phyloP scores from a whole-genome alignment of 2,113 vertebrate genomes.

The Propithecus coquereli region DNA sequence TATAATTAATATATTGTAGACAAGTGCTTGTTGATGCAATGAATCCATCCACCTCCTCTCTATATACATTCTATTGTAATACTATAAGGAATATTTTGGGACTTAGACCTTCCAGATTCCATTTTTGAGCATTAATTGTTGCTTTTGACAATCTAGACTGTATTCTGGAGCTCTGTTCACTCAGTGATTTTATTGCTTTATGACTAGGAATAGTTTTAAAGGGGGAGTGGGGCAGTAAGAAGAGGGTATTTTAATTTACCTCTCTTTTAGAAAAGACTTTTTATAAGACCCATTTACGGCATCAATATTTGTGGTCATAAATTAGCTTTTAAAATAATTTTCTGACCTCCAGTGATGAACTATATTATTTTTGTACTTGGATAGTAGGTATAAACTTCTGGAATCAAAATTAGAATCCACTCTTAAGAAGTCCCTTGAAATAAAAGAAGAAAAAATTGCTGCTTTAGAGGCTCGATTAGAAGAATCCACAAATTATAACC shows the following conservation, averaged over 20 bases:
- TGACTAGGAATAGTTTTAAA: slow-evolving; percentile 20
- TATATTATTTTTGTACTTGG: slow-evolving; percentile 60
- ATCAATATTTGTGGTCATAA: slow-evolving; percentile 1
- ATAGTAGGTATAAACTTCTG: slow-evolving; percentile 92
- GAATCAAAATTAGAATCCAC: slow-evolving; percentile 97
- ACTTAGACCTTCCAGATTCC: not conserved
- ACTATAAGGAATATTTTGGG: not conserved
- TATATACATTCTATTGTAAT: not conserved
- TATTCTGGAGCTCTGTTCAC: not conserved
- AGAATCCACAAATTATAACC: slow-evolving; percentile 97
- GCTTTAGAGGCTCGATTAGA: slow-evolving; percentile 97
- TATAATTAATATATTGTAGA: not conserved
- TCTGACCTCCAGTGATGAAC: not conserved
- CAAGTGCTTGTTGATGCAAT: not conserved
- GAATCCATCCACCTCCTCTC: not conserved
- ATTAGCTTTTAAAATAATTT: slow-evolving; percentile 56
- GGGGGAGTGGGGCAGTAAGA: not conserved
- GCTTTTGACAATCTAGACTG: not conserved
- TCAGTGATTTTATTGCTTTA: not conserved
- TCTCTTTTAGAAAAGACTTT: not conserved
- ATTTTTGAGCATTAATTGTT: not conserved
- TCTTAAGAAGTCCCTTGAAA: slow-evolving; percentile 95
- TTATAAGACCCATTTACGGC: not conserved
- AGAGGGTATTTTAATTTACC: not conserved
- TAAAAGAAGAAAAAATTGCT: slow-evolving; percentile 99